Conservation (phyloP, 2,888 invertebrate species). For the Eupithecia vulgata region DNA sequence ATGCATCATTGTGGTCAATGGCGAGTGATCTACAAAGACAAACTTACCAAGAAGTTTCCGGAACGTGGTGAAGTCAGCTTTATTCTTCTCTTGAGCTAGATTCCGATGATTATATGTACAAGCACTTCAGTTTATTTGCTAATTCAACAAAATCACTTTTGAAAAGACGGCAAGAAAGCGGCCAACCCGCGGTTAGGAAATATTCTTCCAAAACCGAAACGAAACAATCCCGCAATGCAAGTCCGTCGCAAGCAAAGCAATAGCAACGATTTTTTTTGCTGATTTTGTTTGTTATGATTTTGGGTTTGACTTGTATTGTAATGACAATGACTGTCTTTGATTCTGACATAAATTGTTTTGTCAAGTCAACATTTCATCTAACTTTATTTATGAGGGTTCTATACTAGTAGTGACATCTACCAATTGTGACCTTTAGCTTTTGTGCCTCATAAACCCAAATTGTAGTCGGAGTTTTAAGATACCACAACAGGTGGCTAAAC, state of each 20-base stretch:
- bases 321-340: slow-evolving; percentile 5
- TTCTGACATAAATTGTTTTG: background rate
- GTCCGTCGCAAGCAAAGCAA: background rate
- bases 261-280: background rate
- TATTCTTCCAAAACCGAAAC: background rate
- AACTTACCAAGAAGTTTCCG: background rate
- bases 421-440: background rate
- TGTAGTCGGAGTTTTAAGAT: background rate
- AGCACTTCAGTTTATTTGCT: background rate
- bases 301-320: background rate
- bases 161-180: background rate
- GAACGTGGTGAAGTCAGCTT: background rate
- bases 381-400: background rate
- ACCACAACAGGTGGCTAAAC: background rate
- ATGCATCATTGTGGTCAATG: background rate
- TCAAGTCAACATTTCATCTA: background rate
- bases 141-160: background rate
- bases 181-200: background rate
- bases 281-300: slow-evolving; percentile 2
- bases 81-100: background rate
- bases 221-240: background rate
- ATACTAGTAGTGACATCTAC: slow-evolving; percentile 1
- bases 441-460: background rate
- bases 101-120: background rate
- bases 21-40: background rate